Percentiles rank a stretch among this genome's conserved stretches.
These are phyloP conservation scores for Ageneiosus marmoratus DNA, from an alignment of 2,113 vertebrate genomes.

Conservation along the genomic window DNA sequence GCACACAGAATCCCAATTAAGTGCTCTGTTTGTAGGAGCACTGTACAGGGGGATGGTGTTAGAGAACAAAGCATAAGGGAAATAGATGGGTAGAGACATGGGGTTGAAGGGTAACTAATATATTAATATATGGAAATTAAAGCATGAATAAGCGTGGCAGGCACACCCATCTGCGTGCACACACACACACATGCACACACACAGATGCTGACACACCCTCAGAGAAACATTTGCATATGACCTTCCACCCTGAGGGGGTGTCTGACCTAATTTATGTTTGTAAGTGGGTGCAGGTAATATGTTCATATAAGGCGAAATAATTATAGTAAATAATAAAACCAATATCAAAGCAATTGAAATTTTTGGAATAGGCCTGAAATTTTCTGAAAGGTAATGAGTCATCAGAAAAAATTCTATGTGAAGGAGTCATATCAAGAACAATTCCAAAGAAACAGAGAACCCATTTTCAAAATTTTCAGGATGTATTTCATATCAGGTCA, in stretches of 20 bases:
- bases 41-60: slow-evolving; percentile 24
- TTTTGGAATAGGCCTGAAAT: neutral
- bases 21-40: neutral
- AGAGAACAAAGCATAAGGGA: slow-evolving; percentile 38
- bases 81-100: slow-evolving; percentile 31
- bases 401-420: neutral
- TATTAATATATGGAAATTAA: slow-evolving; percentile 53
- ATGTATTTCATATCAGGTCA: neutral
- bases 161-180: slow-evolving; percentile 42
- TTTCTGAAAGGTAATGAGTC: slow-evolving; percentile 6
- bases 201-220: slow-evolving; percentile 49
- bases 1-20: neutral
- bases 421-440: neutral
- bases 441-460: neutral
- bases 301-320: neutral
- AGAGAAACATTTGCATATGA: slow-evolving; percentile 42
- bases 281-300: slow-evolving; percentile 21
- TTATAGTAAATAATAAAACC: neutral
- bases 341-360: no score
- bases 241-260: slow-evolving; percentile 42
- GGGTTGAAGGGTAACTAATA: slow-evolving; percentile 38
- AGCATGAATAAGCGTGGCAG: slow-evolving; percentile 47
- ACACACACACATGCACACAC: slow-evolving; percentile 16
- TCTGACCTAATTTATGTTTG: slow-evolving; percentile 25
- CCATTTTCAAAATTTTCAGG: neutral